phyloP scores from a whole-genome alignment of 2,888 invertebrate genomes.

The Melipona beecheii region DNA sequence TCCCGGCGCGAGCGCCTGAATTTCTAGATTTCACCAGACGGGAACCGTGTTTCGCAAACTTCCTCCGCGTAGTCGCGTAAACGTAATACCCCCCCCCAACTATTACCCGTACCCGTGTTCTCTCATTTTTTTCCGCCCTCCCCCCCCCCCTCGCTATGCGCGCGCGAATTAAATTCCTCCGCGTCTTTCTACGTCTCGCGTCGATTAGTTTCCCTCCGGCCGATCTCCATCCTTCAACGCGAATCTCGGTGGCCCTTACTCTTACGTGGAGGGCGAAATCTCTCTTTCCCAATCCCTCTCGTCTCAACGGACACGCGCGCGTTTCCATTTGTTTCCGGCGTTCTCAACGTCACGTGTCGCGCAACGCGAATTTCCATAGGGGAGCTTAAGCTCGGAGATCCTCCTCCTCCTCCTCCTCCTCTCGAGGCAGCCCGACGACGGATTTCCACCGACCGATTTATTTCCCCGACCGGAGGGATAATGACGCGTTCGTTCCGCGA shows the following conservation, averaged over 20 bases:
- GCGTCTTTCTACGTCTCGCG: background rate
- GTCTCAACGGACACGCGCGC: background rate
- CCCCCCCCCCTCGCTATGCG: background rate
- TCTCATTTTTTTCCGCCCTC: background rate
- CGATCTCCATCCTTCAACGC: background rate
- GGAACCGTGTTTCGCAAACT: constrained; percentile 35
- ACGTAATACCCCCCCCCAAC: constrained; percentile 3
- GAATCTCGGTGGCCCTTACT: background rate
- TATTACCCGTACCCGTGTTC: constrained; percentile 1
- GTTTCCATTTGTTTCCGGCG: constrained; percentile 4
- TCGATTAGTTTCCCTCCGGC: background rate
- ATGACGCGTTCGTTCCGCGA: constrained; percentile 61
- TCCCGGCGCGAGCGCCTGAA: constrained; percentile 55
- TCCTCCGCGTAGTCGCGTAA: background rate
- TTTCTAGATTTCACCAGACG: constrained; percentile 57
- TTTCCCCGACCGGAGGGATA: constrained; percentile 56
- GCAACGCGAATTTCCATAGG: constrained; percentile 50
- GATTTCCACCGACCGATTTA: constrained; percentile 64
- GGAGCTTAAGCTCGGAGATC: constrained; percentile 54
- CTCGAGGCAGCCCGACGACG: constrained; percentile 10
- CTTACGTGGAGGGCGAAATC: background rate
- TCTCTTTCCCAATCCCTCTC: too few species aligned
- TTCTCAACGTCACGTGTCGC: constrained; percentile 32
- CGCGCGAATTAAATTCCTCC: background rate
- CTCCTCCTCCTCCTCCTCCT: background rate